Evolutionary conservation across 2,888 invertebrate species (phyloP), one percentile per base, ranked within the genome.

Genomic region (Nomada ferruginata): DNA sequence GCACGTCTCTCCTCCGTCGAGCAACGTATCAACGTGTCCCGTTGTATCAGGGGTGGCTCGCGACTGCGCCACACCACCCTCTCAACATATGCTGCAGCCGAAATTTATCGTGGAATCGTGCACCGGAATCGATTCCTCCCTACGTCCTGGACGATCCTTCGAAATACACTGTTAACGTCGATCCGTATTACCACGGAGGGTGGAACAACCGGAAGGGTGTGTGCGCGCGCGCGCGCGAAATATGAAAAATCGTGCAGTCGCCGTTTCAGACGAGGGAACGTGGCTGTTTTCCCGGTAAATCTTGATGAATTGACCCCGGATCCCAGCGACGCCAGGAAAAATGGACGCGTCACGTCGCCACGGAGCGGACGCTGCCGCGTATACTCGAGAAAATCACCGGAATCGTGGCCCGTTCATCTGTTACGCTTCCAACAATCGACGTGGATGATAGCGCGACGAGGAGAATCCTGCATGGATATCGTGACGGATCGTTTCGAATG

Each of bases 401-500:
- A 36, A 57, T 42, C 50, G 50, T 18, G 15, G 23, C 52, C 18
- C 42, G 36, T 50, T n/a, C 36, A 53, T 15, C 61, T 60, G n/a
- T 71, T 42, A 55, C 42, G 23, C 52, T 26, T 60, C 50, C 29
- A 26, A 76, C 76, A 52, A 75, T 71, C 44, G 68, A 68, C 61
- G 68, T 29, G 63, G 65, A 80, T 68, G 68, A 76, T 71, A 57
- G 69, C 57, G 74, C 64, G 26, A 66, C 64, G 72, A 65, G 52
- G 36, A 44, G 23, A 18, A 80, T 53, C 53, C n/a, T 2, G n/a
- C 83, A 76, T 72, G 79, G 82, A 87, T 83, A 88, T 90, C 88
- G 91, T 90, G 87, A 91, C 90, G 90, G 91, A 91, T 91, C 83
- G 85, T 7, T 36, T 36, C 36, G 36, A 36, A 36, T 36, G 73